phyloP scores from a whole-genome alignment of 2,888 invertebrate species.

The Erebia epiphron region DNA sequence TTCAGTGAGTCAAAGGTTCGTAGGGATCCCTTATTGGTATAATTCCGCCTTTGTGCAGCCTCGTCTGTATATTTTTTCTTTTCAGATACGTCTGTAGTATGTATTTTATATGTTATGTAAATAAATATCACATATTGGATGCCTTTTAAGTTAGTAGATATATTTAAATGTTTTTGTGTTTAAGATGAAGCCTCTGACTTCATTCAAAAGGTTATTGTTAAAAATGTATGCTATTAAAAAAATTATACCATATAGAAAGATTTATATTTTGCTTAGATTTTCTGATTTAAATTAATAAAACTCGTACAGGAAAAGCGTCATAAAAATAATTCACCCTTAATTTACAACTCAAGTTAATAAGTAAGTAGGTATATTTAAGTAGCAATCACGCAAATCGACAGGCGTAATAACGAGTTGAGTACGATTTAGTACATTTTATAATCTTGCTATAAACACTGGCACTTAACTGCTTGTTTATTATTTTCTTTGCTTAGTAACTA shows the following conservation, averaged over 20 bases:
- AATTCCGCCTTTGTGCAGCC: slow-evolving; percentile 5
- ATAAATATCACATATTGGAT: not conserved
- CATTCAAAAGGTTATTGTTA: no score
- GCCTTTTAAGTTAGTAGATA: no score
- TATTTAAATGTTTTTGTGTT: no score
- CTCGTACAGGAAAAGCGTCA: not conserved
- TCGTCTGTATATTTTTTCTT: not conserved
- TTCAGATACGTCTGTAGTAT: not conserved
- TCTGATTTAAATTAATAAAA: not conserved
- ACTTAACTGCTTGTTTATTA: not conserved
- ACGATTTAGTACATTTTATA: slow-evolving; percentile 11
- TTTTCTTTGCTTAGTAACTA: no score
- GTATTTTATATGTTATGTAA: not conserved
- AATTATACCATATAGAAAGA: no score
- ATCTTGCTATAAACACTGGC: not conserved
- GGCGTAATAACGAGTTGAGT: not conserved
- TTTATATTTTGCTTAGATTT: no score
- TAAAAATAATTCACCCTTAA: not conserved
- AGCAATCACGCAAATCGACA: slow-evolving; percentile 4
- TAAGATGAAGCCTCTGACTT: no score
- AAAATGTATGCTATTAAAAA: no score
- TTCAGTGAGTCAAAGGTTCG: slow-evolving; percentile 13
- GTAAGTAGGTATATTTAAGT: not conserved
- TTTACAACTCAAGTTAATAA: not conserved
- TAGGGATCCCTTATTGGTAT: slow-evolving; percentile 16